Evolutionary conservation across 92 coral and sea anemone species (phyloP), one percentile per base, ranked within the genome.

Genomic region (Paramuricea clavata): DNA sequence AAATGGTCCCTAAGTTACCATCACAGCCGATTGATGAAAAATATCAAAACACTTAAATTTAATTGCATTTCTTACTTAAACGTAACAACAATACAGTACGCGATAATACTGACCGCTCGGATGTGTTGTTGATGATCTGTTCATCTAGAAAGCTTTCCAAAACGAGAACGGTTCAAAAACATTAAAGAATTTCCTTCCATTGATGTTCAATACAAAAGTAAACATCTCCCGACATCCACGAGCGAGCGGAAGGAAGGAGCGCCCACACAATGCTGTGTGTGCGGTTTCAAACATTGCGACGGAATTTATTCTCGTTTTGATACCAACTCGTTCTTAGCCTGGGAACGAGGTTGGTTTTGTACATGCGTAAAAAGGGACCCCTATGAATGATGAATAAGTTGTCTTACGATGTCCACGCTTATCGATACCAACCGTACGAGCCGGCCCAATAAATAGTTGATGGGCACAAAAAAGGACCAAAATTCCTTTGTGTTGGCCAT

Each of bases 51-150:
- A 34, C 35, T 12, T 11, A 16, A 67, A 8, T 30, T 30, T 8
- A 30, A 12, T 12, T 27, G 12, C 26, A 30, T 0, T 2, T 3
- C 10, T 30, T 8, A 27, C 27, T 70, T 6, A 70, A 70, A 70
- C 76, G 17, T 36, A 23, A 12, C 19, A 25, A 7, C 4, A 15
- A 19, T 10, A 23, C 13, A 15, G 12, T 16, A 19, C 49, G 2
- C 23, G 3, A 19, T 44, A 34, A 21, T 70, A 70, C 76, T 70
- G 27, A 70, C 76, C 76, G 23, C 44, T 70, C 19, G 76, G 76
- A 6, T 30, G 44, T 0, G 19, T 34, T 30, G 27, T 34, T 23
- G 52, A 39, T 34, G 76, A 1, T 34, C 49, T 34, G 6, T 70
- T 50, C 76, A 70, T 70, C 52, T 70, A 21, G 43, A 21, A 34